These are phyloP conservation scores for Kryptolebias marmoratus DNA, from an alignment of 2,113 vertebrate genomes.

Conservation along the genomic window DNA sequence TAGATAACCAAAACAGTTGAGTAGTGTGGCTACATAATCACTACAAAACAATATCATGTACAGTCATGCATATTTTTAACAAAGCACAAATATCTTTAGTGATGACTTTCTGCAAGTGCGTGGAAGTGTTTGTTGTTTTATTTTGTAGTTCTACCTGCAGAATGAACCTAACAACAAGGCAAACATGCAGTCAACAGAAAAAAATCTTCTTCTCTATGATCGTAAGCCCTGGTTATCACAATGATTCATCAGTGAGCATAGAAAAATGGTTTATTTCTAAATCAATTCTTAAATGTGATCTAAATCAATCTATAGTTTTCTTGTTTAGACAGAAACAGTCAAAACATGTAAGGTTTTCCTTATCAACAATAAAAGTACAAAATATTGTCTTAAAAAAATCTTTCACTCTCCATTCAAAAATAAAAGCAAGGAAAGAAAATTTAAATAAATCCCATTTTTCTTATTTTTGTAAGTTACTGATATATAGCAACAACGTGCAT, in stretches of 20 bases:
- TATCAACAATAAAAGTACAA: neutral
- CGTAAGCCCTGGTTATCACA: constrained; percentile 23
- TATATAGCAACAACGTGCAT: constrained; percentile 52
- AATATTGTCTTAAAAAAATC: neutral
- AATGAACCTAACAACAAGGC: constrained; percentile 16
- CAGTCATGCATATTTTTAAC: neutral
- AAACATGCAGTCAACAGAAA: constrained; percentile 22
- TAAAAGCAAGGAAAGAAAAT: constrained; percentile 27
- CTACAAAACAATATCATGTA: neutral
- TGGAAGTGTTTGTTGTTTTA: too few species aligned
- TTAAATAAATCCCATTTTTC: constrained; percentile 43
- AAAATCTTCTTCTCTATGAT: neutral
- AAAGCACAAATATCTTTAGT: neutral
- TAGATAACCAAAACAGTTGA: neutral
- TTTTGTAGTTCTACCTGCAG: neutral
- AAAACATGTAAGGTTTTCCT: too few species aligned
- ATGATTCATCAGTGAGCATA: neutral
- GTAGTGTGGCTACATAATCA: neutral
- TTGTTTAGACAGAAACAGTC: neutral
- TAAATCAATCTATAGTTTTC: neutral
- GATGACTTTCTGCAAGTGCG: neutral
- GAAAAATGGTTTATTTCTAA: neutral
- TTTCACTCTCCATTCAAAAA: constrained; percentile 38
- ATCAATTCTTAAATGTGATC: neutral
- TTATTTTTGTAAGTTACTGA: constrained; percentile 32